Evolutionary conservation across 2,797 vertebrate species (phyloP), one percentile per base, ranked within the genome.

Genomic region (Chromobotia macracanthus): DNA sequence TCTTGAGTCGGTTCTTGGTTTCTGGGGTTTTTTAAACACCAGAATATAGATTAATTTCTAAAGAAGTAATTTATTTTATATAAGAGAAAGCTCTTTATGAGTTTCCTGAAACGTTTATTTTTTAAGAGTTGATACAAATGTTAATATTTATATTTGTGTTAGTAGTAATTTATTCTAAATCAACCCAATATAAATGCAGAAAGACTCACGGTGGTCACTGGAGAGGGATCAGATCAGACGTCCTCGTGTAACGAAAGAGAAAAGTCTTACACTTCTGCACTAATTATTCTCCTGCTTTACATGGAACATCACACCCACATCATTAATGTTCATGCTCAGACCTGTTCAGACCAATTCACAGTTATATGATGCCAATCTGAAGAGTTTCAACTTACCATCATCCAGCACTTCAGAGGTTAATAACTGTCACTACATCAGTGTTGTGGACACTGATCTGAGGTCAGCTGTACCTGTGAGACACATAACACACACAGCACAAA

Each of bases 311-410:
- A 71, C 76, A 53, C 56, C 76, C 75, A 38, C 66, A 51, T 16
- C 50, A n/a, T 41, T 28, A 11, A n/a, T 0, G 15, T 19, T 50
- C 64, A 41, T n/a, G 63, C 9, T 56, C 53, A 80, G 63, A 67
- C 76, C 16, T 78, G 75, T 60, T 67, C 63, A n/a, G 21, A 25
- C 28, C 0, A 7, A 46, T 48, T 19, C 23, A 23, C 50, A 16
- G 18, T 11, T 23, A 15, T 7, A 21, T 1, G 15, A n/a, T n/a
- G n/a, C n/a, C n/a, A n/a, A 21, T 4, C 1, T 6, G 15, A 15
- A 77, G 53, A 18, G 48, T 66, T 19, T 38, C 21, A 70, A 48
- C 67, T 71, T 63, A 78, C 76, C 76, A 78, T 78, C 19, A 44
- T 71, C 41, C 74, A 13, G 25, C 3, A 2, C 4, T 1, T 18